Base-by-base conservation (phyloP, 2,113 vertebrate genomes). In the Indicator maculatus region DNA sequence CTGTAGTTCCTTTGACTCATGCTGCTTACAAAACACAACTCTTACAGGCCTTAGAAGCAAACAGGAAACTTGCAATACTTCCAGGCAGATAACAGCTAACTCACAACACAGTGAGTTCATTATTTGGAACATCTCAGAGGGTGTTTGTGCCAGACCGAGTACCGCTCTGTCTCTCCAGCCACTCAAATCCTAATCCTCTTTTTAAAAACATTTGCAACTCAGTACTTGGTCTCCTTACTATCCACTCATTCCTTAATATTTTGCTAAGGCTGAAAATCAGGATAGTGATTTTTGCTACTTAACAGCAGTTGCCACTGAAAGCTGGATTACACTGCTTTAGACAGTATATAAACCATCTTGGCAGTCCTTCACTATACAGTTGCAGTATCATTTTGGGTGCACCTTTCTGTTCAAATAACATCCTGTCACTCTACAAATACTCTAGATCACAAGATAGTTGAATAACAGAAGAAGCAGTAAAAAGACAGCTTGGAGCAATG, bases 321-420 rank as follows among this genome's bases (percentile, higher is more conserved):
- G 73, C 79, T 90, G 79, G 64, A 93, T 93, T 94, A 81, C 47
- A 61, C 19, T 60, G 12, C 2, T 79, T 91, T 93, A 95, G 65
- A 90, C 20, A 45, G 23, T 24, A 60, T 38, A 55, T 60, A 50
- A 83, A 69, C 66, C 24, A 26, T 36, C 12, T 78, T 10, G 0
- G 33, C 28, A 45, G 77, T 69, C 50, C 66, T 86, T 59, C 13
- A 38, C 28, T 81, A 44, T 38, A 44, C 20, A 50, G 41, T 84
- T 63, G 61, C 0, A 5, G 12, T 55, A 64, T 41, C 6, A n/a
- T 82, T 89, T 50, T 45, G 52, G 23, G 12, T 10, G 47, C 44
- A 21, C 26, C 12, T 41, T 81, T 88, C 60, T 58, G 19, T 58
- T 83, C 56, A 58, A 39, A 4, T 70, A 71, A 33, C 26, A 41